Evolutionary conservation across 37 sponge, comb jelly and placozoan species (phyloP), one percentile per base, ranked within the genome.

Genomic region (Theonella swinhoei): DNA sequence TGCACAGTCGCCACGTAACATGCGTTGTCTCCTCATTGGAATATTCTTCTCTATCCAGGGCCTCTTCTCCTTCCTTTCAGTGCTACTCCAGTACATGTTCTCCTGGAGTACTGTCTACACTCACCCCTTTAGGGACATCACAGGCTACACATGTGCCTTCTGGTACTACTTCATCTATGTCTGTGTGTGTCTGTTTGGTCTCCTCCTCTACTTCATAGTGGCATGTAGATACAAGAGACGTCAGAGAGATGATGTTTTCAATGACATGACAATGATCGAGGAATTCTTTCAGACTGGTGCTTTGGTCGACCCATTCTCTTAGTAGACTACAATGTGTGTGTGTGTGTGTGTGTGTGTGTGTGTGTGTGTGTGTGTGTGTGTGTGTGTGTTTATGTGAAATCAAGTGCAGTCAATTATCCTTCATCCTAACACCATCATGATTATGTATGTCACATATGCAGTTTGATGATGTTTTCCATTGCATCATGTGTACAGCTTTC

Each of bases 11-110:
- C 87, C 87, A 23, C 68, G 81, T 60, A 70, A 78, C 82, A 86
- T 91, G 87, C 31, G 79, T 23, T 82, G 87, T 19, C 77, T 86
- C 3, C 71, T 86, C 32, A 86, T 85, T 33, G 87, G 91, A 23
- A 32, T 91, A 4, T 82, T 91, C 80, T 86, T 82, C 75, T 74
- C 79, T 1, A 25, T 82, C 47, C 82, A 75, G 60, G 87, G 83
- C 8, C 19, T 86, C 29, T 87, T 87, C 76, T 75, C 81, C 66
- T 76, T 80, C 14, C 38, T 81, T 24, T 68, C 81, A 0, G 32
- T 42, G 25, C 70, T 87, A 0, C 26, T 87, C 11, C 76, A 76
- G 65, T 80, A 61, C 70, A 42, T 58, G 3, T 87, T 87, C 59
- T 70, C 78, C 1, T 47, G 35, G 76, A 38, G 30, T 2, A 1